Evolutionary conservation across 1,140 invertebrate genomes (phyloP).

Genomic region (Bombus superbus): DNA sequence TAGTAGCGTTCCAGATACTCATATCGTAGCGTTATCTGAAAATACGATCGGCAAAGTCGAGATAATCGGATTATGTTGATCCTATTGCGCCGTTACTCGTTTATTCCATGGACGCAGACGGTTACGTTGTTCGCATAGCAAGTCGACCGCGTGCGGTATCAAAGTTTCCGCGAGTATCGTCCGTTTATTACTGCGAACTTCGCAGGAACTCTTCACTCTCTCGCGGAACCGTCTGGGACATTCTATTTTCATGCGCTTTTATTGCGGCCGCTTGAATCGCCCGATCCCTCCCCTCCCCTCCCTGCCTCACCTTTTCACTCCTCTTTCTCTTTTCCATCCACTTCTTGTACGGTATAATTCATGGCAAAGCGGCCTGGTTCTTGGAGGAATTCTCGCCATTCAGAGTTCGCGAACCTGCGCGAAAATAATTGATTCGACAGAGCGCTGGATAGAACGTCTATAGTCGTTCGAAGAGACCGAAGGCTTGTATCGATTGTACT

Average conservation of each 20-base stretch:
- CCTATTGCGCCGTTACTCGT: constrained; percentile 34
- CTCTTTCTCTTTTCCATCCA: background rate
- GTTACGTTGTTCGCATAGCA: constrained; percentile 2
- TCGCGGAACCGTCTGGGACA: constrained; percentile 5
- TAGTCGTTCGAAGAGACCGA: background rate
- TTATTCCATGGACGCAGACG: constrained; percentile 9
- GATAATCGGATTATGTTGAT: constrained; percentile 47
- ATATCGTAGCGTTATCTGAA: constrained; percentile 32
- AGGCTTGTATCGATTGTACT: background rate
- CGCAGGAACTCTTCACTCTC: background rate
- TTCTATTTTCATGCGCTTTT: constrained; percentile 45
- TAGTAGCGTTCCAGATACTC: background rate
- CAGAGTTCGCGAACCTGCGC: background rate
- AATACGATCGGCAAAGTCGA: constrained; percentile 31
- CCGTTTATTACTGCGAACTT: constrained; percentile 38
- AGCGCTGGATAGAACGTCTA: background rate
- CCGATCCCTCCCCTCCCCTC: too few species aligned
- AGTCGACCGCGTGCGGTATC: background rate
- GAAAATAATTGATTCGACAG: constrained; percentile 31
- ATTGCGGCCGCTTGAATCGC: constrained; percentile 13
- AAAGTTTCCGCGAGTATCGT: constrained; percentile 27
- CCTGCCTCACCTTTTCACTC: background rate
- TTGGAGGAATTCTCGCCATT: background rate
- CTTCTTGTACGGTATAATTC: constrained; percentile 9
- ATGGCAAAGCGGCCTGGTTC: background rate